Base-by-base conservation (phyloP, 30 jellyfish, hydroid and myxozoan genomes). In the Nemopilema nomurai region DNA sequence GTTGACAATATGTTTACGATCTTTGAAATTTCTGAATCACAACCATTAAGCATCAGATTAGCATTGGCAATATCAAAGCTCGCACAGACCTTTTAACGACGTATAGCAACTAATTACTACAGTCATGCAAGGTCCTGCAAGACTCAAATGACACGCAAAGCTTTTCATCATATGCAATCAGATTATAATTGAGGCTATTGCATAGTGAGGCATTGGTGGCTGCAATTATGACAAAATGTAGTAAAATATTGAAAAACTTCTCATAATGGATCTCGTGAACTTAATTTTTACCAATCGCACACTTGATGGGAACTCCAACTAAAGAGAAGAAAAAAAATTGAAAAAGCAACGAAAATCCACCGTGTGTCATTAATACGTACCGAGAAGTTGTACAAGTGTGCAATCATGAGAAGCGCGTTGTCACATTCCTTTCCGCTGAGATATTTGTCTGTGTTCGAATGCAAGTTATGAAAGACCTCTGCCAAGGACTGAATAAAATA, bases 361-460 rank as follows among this genome's bases (percentile, higher is more conserved):
- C 6, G 6, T 41, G 13, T 41, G 6, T 41, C 57, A 41, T 41
- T 41, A 3, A 7, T 65, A 1, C 80, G 49, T 27, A 92, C 98
- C 90, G 88, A 87, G 74, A 92, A 83, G 50, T 83, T 87, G 57
- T 92, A 92, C 32, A 92, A 74, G 41, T 66, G 91, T 6, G 96
- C 87, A 13, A 83, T 70, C 87, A 92, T n/a, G 51, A 81, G 33
- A 20, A 92, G 67, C 22, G 84, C 90, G 76, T 92, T 92, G 69
- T 87, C 87, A 67, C 98, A 92, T 69, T 92, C 94, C 62, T 92
- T 92, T 18, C 88, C 88, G 1, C 53, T 88, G 0, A 51, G 23
- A 49, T 86, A 74, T 7, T 51, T 78, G 31, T 65, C 76, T 9
- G 24, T 86, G 4, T 62, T 83, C 51, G 74, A 22, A 69, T 92